Evolutionary conservation across 2,113 vertebrate genomes (phyloP).

Genomic region (Phrynosoma platyrhinos): DNA sequence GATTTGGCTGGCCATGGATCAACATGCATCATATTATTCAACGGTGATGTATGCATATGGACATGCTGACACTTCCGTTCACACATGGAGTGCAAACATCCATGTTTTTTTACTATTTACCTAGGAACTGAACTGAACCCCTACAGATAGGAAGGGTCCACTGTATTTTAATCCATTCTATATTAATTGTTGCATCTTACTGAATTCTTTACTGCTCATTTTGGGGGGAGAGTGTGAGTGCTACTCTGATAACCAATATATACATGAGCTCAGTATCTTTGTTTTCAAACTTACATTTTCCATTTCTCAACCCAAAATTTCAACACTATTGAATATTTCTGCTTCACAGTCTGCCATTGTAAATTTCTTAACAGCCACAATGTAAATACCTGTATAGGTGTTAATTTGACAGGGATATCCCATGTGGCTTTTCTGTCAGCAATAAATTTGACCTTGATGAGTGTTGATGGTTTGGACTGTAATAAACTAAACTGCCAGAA

Average conservation of each 20-base stretch:
- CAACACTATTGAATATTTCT: not conserved
- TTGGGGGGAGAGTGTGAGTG: not conserved
- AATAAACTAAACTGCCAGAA: conserved; percentile 24
- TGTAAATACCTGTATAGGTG: not conserved
- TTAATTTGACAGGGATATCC: not conserved
- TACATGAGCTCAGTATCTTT: not conserved
- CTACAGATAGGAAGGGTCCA: no score
- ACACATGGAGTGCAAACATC: no score
- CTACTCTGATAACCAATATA: not conserved
- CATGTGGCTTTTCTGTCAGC: not conserved
- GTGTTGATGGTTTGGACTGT: not conserved
- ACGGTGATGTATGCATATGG: no score
- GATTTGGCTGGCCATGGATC: no score
- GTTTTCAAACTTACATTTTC: not conserved
- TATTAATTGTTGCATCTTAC: no score
- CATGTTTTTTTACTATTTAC: no score
- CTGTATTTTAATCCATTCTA: no score
- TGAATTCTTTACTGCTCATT: not conserved
- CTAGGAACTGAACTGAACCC: no score
- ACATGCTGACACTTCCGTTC: no score
- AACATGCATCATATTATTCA: no score
- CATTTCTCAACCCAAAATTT: no score
- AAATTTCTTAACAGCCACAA: not conserved
- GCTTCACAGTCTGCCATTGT: not conserved
- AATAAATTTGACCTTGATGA: conserved; percentile 13